These are phyloP conservation scores for Narcine bancroftii DNA, from an alignment of 2,113 vertebrate species.

Conservation along the genomic window DNA sequence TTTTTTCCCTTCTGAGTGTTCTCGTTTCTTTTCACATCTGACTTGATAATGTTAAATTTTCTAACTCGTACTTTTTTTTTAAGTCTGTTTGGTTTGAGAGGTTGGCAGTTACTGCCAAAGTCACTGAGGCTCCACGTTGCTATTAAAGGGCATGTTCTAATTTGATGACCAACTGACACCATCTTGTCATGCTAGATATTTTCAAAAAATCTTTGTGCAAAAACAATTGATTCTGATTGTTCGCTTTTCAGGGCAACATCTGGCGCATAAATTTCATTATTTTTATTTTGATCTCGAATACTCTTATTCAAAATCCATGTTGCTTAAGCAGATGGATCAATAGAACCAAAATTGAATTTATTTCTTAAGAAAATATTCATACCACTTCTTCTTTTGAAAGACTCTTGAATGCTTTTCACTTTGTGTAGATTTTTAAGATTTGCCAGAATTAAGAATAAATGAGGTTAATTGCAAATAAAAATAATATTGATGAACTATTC, in stretches of 20 bases:
- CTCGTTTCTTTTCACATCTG: neutral
- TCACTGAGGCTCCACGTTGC: neutral
- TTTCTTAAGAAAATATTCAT: neutral
- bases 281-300: neutral
- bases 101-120: neutral
- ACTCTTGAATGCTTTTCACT: neutral
- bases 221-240: neutral
- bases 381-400: neutral
- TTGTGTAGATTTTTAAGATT: neutral
- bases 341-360: neutral
- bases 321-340: neutral
- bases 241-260: neutral
- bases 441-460: neutral
- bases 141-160: neutral
- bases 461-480: neutral
- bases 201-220: neutral
- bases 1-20: neutral
- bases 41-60: neutral
- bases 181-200: neutral
- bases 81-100: neutral
- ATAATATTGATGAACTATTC: neutral
- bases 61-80: neutral
- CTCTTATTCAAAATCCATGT: neutral
- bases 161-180: neutral
- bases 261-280: neutral